Evolutionary conservation across 2,888 invertebrate species (phyloP).

Genomic region (Lasioglossum zephyrum): DNA sequence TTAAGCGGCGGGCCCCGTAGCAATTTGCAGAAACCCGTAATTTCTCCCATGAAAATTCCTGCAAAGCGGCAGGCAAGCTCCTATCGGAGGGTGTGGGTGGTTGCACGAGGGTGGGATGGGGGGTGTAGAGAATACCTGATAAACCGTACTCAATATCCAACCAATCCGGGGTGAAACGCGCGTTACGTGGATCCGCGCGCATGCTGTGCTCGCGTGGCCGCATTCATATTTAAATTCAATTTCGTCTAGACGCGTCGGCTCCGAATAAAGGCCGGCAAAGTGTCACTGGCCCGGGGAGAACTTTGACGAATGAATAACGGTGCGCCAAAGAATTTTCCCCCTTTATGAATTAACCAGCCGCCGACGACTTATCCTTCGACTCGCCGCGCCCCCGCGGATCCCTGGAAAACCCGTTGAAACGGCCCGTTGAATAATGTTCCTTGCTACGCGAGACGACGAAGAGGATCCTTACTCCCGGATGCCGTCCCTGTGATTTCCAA

Average conservation of each 20-base stretch:
- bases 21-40: conserved; percentile 33
- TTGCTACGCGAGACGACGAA: background rate
- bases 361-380: conserved; percentile 3
- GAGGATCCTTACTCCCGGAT: background rate
- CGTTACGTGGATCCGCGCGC: conserved; percentile 58
- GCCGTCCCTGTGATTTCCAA: background rate
- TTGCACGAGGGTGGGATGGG: background rate
- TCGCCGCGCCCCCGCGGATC: background rate
- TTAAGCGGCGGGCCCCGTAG: conserved; percentile 12
- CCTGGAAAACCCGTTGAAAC: conserved; percentile 6
- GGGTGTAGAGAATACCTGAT: conserved; percentile 48
- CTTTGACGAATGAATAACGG: conserved; percentile 60
- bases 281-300: conserved; percentile 49
- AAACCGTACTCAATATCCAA: conserved; percentile 64
- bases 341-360: conserved; percentile 42
- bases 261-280: conserved; percentile 66
- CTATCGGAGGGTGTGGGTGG: background rate
- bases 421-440: conserved; percentile 1
- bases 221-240: conserved; percentile 79
- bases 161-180: conserved; percentile 57
- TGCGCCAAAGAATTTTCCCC: conserved; percentile 28
- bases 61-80: background rate
- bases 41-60: conserved; percentile 21
- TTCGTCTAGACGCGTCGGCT: conserved; percentile 70
- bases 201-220: conserved; percentile 50